Evolutionary conservation across 2,797 vertebrate genomes (phyloP).

Genomic region (Odontamblyopus rebecca): DNA sequence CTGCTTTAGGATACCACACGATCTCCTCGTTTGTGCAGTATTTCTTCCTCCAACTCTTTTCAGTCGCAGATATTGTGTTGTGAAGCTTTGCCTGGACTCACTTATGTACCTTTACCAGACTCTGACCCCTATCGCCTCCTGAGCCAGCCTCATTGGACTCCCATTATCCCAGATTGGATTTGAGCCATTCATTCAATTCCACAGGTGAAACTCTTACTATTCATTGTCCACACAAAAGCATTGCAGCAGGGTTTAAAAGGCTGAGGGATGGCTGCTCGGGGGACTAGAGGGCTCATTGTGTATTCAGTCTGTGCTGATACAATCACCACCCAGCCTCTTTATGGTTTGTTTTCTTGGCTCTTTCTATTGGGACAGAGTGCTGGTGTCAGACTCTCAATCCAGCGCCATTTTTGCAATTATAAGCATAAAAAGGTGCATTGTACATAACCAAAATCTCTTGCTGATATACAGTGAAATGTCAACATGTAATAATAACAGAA

Average conservation of each 20-base stretch:
- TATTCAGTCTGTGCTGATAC: slow-evolving; percentile 29
- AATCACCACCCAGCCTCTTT: slow-evolving; percentile 31
- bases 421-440: not conserved
- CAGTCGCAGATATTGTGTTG: slow-evolving; percentile 6
- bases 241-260: slow-evolving; percentile 39
- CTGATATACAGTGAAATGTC: not conserved
- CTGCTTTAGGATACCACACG: not conserved
- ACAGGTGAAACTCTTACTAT: slow-evolving; percentile 44
- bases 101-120: slow-evolving; percentile 27
- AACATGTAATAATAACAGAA: not conserved
- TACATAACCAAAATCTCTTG: not conserved
- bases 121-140: slow-evolving; percentile 42
- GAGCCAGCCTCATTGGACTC: slow-evolving; percentile 16
- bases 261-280: slow-evolving; percentile 50
- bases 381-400: slow-evolving; percentile 8
- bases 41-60: not conserved
- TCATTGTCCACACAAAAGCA: slow-evolving; percentile 32
- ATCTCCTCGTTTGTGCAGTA: not conserved
- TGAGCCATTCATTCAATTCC: slow-evolving; percentile 41
- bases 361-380: slow-evolving; percentile 14
- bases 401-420: slow-evolving; percentile 2
- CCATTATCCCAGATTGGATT: slow-evolving; percentile 45
- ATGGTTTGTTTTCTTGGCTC: slow-evolving; percentile 5
- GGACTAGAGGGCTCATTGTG: slow-evolving; percentile 23
- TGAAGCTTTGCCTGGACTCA: not conserved